Percentiles rank a stretch among this genome's conserved stretches.
Evolutionary conservation across 2,888 invertebrate species (phyloP).

Genomic region (Pseudoips prasinana): DNA sequence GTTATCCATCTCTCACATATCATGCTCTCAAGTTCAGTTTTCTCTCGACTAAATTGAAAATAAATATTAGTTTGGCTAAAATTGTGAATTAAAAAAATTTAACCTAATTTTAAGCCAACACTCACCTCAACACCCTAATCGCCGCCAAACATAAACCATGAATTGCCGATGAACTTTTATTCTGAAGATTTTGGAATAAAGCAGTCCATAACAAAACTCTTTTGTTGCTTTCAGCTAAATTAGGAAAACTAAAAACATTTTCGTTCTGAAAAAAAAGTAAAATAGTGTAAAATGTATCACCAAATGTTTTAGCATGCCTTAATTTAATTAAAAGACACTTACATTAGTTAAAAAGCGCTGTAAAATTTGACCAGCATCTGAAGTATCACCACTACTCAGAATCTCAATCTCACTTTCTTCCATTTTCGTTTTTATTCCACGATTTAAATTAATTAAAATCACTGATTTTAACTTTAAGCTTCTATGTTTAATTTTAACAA

Average conservation of each 20-base stretch:
- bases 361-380: constrained; percentile 46
- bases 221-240: constrained; percentile 76
- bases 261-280: constrained; percentile 58
- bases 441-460: no score
- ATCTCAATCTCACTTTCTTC: constrained; percentile 61
- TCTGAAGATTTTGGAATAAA: constrained; percentile 82
- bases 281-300: no score
- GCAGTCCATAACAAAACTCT: constrained; percentile 83
- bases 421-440: constrained; percentile 36
- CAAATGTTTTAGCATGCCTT: no score
- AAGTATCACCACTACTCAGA: constrained; percentile 44
- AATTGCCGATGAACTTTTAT: constrained; percentile 62
- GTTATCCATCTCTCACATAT: constrained; percentile 86
- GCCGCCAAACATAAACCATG: constrained; percentile 81
- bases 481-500: no score
- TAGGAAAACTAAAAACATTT: constrained; percentile 83
- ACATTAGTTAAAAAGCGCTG: constrained; percentile 57
- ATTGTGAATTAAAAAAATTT: neutral
- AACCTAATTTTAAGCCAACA: neutral
- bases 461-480: neutral
- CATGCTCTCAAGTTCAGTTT: constrained; percentile 85
- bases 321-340: constrained; percentile 25
- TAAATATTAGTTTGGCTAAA: neutral
- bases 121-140: constrained; percentile 85
- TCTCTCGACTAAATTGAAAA: constrained; percentile 86